Base-by-base conservation (phyloP, 2,888 invertebrate species). In the Tachina lurida region DNA sequence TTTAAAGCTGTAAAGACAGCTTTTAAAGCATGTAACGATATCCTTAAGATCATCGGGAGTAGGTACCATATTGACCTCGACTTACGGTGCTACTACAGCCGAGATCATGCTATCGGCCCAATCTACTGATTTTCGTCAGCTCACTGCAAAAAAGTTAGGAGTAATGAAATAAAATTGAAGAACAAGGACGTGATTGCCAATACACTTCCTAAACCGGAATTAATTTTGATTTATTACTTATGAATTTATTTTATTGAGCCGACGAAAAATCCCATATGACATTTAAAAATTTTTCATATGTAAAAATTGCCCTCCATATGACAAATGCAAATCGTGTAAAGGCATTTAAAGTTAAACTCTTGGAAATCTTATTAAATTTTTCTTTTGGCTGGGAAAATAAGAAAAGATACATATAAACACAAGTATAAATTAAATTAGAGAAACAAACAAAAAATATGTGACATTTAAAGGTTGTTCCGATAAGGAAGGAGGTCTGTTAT, bases 341-440 rank as follows among this genome's bases (percentile, higher is more conserved):
- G 3, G 5, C 17, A 43, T 12, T 39, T 17, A 9, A 43, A 67
- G 71, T 54, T 67, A 67, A 73, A 47, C 43, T 45, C 67, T 73
- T 13, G 19, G 52, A 77, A 77, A 83, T 77, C 65, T 71, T 83
- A 83, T 77, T 77, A 77, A 73, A 60, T 52, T 83, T 77, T 81
- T 39, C 22, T 62, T 60, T 54, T 41, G 41, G 56, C 39, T 56
- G 47, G n/a, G 22, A 47, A 60, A 60, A 63, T 10, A 43, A 47
- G 47, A 74, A 77, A 77, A 71, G 52, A 83, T 71, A 71, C 31
- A 63, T 71, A 70, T 31, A 19, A 81, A 70, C 45, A 15, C 31
- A 31, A 67, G 65, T 54, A 78, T 71, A 13, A 71, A 31, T 4
- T n/a, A 54, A 54, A 41, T 49, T 49, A 39, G 52, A 58, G 22